Conservation (phyloP, 2,113 vertebrate species). For the Sisor rabdophorus region DNA sequence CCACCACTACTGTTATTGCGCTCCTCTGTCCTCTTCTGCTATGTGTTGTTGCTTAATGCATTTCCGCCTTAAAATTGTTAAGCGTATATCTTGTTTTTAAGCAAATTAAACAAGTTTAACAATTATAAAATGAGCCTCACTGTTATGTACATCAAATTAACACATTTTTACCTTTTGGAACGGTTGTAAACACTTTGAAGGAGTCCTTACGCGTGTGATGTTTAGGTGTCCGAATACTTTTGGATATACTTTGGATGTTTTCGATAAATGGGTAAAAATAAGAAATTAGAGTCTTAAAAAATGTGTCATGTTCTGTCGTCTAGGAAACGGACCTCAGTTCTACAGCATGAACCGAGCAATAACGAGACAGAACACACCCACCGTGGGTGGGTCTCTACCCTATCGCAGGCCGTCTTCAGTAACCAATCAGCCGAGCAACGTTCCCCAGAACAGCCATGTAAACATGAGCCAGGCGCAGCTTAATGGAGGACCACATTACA, state of each 20-base stretch:
- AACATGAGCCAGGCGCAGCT: constrained; percentile 78
- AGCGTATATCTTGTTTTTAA: neutral
- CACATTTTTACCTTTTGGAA: too few relatives aligned
- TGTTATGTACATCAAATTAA: too few relatives aligned
- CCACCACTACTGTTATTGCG: neutral
- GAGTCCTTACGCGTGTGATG: neutral
- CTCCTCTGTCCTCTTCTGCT: neutral
- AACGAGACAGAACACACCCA: constrained; percentile 76
- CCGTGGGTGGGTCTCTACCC: constrained; percentile 90
- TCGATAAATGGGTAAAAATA: neutral
- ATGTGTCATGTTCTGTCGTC: neutral
- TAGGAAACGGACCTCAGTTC: constrained; percentile 91
- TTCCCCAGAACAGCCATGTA: constrained; percentile 74
- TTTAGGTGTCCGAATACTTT: neutral
- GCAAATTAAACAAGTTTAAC: too few relatives aligned
- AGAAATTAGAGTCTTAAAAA: neutral
- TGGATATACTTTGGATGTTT: too few relatives aligned
- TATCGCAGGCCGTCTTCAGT: constrained; percentile 91
- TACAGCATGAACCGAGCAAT: constrained; percentile 96
- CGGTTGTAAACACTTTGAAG: neutral
- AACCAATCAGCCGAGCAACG: constrained; percentile 83
- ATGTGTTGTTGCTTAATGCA: neutral
- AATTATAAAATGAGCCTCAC: too few relatives aligned
- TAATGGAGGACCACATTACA: constrained; percentile 91
- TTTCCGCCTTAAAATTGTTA: neutral